Evolutionary conservation across 2,888 invertebrate genomes (phyloP), one percentile per base, ranked within the genome.

Genomic region (Sphaeridia pumilis): DNA sequence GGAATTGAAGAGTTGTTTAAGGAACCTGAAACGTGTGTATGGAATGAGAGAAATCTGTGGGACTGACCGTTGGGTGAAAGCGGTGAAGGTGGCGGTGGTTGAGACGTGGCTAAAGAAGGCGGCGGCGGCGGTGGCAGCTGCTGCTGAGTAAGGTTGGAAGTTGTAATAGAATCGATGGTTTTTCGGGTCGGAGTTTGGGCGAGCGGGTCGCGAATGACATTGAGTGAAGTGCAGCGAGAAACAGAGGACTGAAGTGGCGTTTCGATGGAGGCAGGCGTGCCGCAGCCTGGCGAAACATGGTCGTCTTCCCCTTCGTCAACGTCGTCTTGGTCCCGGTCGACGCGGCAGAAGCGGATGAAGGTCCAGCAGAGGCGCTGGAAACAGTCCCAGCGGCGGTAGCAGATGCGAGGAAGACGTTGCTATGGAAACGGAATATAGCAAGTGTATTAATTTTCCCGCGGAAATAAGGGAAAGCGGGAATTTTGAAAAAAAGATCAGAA

Each of bases 221-320:
- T 86, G 63, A 88, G 74, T 56, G 87, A 87, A 52, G 87, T 84
- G 71, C 87, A 70, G 74, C 86, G 80, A 46, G 87, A 87, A 59
- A 87, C 85, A 55, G 85, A 82, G 71, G 86, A 85, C 71, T 85
- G 86, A 62, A 89, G 76, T 52, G 87, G 87, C 57, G 89, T 89
- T 72, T 89, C 89, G 55, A 84, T 81, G 43, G 87, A 87, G 53
- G 87, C 80, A 14, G 72, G 73, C 21, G 73, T 73, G 26, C 70
- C 71, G 64, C 69, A 72, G 21, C 69, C 69, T 26, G 65, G 65
- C 21, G 66, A 66, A 27, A 57, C 65, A 43, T 63, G 61, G 43
- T 65, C 64, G 45, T 65, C 66, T 51, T 75, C 64, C 71, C 71
- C 71, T 74, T 84, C 80, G 67, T 87, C 82, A 38, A 67, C 68